These are phyloP conservation scores for Trachelus troglodyta DNA, from an alignment of 2,888 invertebrate species.

Conservation along the genomic window DNA sequence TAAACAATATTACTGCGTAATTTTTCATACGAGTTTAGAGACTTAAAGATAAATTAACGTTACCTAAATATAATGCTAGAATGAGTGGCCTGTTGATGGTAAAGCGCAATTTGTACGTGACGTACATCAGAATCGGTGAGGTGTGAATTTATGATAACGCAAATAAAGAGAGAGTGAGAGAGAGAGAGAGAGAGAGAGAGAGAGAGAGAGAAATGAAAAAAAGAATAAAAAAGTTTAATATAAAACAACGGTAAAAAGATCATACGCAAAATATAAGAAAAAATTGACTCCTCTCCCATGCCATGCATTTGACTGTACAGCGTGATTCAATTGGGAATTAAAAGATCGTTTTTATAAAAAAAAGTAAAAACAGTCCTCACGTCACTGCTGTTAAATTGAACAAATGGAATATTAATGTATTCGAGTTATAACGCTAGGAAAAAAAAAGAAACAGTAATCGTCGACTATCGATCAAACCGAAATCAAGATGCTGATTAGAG, in stretches of 20 bases:
- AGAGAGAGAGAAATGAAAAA: constrained; percentile 2
- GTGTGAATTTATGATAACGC: background rate
- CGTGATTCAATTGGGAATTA: background rate
- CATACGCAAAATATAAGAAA: background rate
- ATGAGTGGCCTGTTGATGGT: constrained; percentile 9
- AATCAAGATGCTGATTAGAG: constrained; percentile 9
- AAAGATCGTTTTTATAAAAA: background rate
- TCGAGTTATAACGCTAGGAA: constrained; percentile 22
- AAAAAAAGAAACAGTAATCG: constrained; percentile 15
- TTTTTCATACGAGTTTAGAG: constrained; percentile 52
- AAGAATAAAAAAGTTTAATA: constrained; percentile 6
- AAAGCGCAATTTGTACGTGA: background rate
- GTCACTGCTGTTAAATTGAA: background rate
- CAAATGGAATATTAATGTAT: constrained; percentile 21
- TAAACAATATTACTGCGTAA: constrained; percentile 45
- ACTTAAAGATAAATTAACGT: constrained; percentile 26
- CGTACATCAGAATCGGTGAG: background rate
- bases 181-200: constrained; percentile 4
- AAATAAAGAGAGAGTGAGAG: constrained; percentile 19
- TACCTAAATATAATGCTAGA: constrained; percentile 26
- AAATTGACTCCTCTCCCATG: background rate
- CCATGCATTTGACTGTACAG: background rate
- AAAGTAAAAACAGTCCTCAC: background rate
- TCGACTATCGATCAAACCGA: constrained; percentile 17
- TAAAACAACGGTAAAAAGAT: background rate